Evolutionary conservation across 2,888 invertebrate genomes (phyloP).

Genomic region (Hetaerina titia): DNA sequence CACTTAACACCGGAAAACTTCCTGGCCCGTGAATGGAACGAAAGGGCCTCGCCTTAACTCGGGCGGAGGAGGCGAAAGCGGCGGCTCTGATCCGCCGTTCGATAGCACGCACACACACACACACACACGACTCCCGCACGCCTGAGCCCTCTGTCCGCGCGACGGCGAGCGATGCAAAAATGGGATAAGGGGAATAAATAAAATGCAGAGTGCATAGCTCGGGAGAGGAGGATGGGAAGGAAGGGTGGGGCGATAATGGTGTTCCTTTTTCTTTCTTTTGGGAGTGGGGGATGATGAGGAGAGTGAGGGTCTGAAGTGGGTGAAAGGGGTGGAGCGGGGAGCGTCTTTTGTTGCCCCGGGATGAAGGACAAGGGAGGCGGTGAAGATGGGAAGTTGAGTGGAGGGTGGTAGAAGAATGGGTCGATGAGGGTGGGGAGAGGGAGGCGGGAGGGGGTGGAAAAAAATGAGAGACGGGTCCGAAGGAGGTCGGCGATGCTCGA

Average conservation of each 20-base stretch:
- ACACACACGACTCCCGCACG: not conserved
- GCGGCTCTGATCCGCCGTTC: not conserved
- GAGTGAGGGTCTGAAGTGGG: not conserved
- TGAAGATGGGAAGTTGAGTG: no score
- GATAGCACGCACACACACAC: not conserved
- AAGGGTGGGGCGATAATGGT: not conserved
- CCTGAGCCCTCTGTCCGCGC: not conserved
- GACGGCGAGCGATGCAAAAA: constrained; percentile 19
- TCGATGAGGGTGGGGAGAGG: no score
- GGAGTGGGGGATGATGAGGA: not conserved
- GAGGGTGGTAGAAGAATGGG: not conserved
- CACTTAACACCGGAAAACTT: not conserved
- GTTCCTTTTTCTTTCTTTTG: not conserved
- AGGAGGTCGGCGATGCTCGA: no score
- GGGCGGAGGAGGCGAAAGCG: not conserved
- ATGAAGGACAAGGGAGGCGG: not conserved
- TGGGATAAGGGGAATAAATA: constrained; percentile 14
- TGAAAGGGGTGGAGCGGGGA: not conserved
- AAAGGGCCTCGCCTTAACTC: not conserved
- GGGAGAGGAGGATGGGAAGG: not conserved
- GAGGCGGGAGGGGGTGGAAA: no score
- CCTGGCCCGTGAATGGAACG: constrained; percentile 42
- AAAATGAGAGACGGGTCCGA: no score
- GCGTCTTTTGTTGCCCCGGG: not conserved
- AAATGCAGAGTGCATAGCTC: not conserved